These are phyloP conservation scores for Babylonia areolata DNA, from an alignment of 1,140 invertebrate genomes.

Conservation along the genomic window DNA sequence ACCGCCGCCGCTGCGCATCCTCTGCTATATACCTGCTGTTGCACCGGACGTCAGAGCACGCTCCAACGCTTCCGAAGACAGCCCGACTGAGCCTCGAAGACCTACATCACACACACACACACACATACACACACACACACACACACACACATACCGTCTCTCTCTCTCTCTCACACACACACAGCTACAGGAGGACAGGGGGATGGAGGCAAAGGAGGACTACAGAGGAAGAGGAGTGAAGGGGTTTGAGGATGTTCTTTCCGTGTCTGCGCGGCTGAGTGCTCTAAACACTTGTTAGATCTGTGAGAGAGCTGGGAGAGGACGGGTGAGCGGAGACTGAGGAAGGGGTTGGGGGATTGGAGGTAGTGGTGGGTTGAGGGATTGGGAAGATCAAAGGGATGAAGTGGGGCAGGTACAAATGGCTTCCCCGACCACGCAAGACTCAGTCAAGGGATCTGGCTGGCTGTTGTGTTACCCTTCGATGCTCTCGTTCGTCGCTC, in stretches of 20 bases:
- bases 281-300: neutral
- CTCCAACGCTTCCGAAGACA: conserved; percentile 4
- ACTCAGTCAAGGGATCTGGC: neutral
- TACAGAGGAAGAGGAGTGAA: too few relatives aligned
- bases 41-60: conserved; percentile 19
- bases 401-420: neutral
- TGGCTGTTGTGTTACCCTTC: too few relatives aligned
- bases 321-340: neutral
- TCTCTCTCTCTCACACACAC: too few relatives aligned
- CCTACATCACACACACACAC: conserved; percentile 1
- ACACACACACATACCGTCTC: too few relatives aligned
- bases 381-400: neutral
- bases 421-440: neutral
- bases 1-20: too few relatives aligned
- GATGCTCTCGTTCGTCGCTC: too few relatives aligned
- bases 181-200: neutral
- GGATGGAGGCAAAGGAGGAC: neutral
- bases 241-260: neutral
- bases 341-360: too few relatives aligned
- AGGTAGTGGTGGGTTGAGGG: too few relatives aligned
- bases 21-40: neutral
- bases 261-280: neutral
- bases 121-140: too few relatives aligned
- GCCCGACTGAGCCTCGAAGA: neutral
- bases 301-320: too few relatives aligned